Conservation (phyloP, 2,113 vertebrate genomes). For the Embiotoca jacksoni region DNA sequence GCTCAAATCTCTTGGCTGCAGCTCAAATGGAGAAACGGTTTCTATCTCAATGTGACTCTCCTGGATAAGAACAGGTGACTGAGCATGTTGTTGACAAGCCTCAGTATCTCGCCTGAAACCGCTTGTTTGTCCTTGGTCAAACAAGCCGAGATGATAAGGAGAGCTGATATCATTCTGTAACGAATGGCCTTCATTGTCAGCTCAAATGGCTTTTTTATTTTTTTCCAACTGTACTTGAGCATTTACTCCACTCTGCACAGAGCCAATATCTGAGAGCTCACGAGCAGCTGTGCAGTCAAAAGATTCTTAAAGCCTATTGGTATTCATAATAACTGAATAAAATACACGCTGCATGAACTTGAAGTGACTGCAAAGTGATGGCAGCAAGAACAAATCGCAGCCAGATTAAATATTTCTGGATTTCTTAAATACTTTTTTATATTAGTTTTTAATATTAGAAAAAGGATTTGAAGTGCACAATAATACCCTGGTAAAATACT, state of each 20-base stretch:
- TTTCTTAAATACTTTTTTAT: not conserved
- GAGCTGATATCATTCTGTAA: constrained; percentile 42
- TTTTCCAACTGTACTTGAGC: not conserved
- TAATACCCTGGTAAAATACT: constrained; percentile 9
- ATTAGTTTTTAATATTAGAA: not conserved
- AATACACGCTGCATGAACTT: not conserved
- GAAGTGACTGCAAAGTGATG: constrained; percentile 9
- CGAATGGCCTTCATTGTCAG: constrained; percentile 35
- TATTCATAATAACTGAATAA: constrained; percentile 6
- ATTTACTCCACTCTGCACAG: constrained; percentile 16
- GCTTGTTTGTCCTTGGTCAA: constrained; percentile 60
- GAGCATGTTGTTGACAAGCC: constrained; percentile 52
- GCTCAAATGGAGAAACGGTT: constrained; percentile 40
- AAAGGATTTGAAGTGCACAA: constrained; percentile 4
- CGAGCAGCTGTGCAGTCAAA: not conserved
- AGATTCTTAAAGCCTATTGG: constrained; percentile 19
- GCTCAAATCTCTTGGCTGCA: constrained; percentile 49
- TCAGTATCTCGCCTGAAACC: constrained; percentile 57
- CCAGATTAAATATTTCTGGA: not conserved
- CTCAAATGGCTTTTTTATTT: constrained; percentile 20
- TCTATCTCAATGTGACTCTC: constrained; percentile 54
- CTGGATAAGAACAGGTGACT: constrained; percentile 64
- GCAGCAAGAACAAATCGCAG: not conserved
- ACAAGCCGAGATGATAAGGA: constrained; percentile 65
- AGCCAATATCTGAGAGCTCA: not conserved